Evolutionary conservation across 2,113 vertebrate species (phyloP), one percentile per base, ranked within the genome.

Genomic region (Sylvia atricapilla): DNA sequence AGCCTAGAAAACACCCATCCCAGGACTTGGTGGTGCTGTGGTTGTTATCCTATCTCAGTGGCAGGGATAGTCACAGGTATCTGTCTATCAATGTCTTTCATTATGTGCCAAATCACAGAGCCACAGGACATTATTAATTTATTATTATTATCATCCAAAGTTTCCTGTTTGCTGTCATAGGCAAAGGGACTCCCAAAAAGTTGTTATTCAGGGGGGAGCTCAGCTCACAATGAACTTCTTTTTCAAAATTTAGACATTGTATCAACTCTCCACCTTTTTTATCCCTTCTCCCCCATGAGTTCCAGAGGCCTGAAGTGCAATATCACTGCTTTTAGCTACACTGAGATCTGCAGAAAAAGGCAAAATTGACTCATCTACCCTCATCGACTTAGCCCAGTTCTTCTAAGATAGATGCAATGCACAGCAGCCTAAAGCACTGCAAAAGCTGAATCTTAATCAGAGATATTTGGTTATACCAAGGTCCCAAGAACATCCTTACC

Each of bases 401-500:
- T 91, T 93, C 62, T 39, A 81, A 93, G 88, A 92, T 2, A 68
- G 60, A 86, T 77, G 53, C 52, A 88, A 92, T 7, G 13, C 44
- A 59, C 19, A 74, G 56, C 8, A 90, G 75, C 84, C 93, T 66
- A 64, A 92, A 95, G 84, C 33, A 1, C 30, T 95, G 63, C 56
- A 88, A 78, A 93, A 90, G 21, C 31, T 85, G 90, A 46, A 56
- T 52, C 68, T 89, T 93, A 94, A 90, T 94, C 79, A 93, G 82
- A 80, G 47, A 77, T 72, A 84, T 89, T 92, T 93, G 83, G 88
- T 90, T 87, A 89, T 25, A 81, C 11, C 37, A 68, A 70, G 25
- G 73, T 83, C 68, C 90, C 68, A 52, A 58, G 88, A 96, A 96
- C 76, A 90, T 64, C 90, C 79, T 93, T 96, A 87, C 94, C 92